These are phyloP conservation scores for Strigamia transsilvanica DNA, from an alignment of 2,888 invertebrate species.

Conservation along the genomic window DNA sequence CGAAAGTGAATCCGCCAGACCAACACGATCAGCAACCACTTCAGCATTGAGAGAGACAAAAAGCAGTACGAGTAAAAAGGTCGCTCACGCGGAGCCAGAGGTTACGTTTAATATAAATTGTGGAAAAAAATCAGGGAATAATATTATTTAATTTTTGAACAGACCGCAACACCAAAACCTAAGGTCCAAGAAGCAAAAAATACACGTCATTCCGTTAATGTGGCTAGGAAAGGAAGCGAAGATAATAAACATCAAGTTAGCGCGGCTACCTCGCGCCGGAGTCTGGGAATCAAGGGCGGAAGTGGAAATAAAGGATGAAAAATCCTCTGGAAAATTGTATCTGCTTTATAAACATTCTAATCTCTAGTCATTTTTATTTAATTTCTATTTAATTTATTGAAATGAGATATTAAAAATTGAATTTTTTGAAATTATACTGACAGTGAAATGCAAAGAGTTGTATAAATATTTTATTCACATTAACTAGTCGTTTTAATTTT, in stretches of 20 bases:
- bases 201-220: background rate
- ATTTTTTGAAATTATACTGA: background rate
- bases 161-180: background rate
- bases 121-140: background rate
- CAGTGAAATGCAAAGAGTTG: no score
- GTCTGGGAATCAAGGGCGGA: background rate
- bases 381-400: background rate
- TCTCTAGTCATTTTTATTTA: background rate
- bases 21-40: background rate
- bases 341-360: background rate
- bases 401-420: background rate
- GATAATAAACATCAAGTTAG: background rate
- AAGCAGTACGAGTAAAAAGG: slow-evolving; percentile 16
- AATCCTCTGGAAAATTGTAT: background rate
- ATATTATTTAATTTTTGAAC: background rate
- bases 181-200: background rate
- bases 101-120: background rate
- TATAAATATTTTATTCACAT: background rate
- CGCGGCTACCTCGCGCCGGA: background rate
- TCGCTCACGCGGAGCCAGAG: background rate
- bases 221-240: background rate
- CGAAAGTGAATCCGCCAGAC: background rate
- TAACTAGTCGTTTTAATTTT: background rate
- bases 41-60: slow-evolving; percentile 20
- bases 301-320: background rate